phyloP scores from a whole-genome alignment of 2,113 vertebrate species.

The Theropithecus gelada region DNA sequence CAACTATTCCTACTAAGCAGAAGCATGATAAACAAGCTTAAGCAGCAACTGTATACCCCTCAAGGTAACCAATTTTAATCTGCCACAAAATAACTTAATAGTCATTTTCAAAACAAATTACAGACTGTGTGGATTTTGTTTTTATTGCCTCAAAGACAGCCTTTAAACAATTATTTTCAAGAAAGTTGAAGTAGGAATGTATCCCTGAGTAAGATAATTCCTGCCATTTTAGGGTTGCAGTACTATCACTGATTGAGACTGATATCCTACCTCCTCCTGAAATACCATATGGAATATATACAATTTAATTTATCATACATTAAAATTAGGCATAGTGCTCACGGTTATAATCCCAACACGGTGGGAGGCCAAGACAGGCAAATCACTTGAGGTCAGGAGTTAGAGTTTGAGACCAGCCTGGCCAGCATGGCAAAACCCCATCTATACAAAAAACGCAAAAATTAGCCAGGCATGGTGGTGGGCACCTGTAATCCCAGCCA shows the following conservation, averaged over 20 bases:
- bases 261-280: not conserved
- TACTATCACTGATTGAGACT: not conserved
- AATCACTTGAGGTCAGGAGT: too few relatives aligned
- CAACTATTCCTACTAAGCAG: constrained; percentile 9
- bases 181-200: not conserved
- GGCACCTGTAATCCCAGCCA: too few relatives aligned
- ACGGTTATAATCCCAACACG: too few relatives aligned
- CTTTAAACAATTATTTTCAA: constrained; percentile 20
- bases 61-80: not conserved
- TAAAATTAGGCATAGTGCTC: not conserved
- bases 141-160: constrained; percentile 38
- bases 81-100: constrained; percentile 39
- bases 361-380: too few relatives aligned
- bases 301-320: not conserved
- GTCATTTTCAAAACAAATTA: constrained; percentile 33
- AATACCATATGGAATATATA: not conserved
- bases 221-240: not conserved
- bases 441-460: too few relatives aligned
- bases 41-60: not conserved
- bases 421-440: too few relatives aligned
- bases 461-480: too few relatives aligned
- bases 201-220: not conserved
- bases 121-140: not conserved
- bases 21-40: not conserved
- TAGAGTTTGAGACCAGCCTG: too few relatives aligned